Conservation (phyloP, 1,140 invertebrate species). For the Tenebrio molitor region DNA sequence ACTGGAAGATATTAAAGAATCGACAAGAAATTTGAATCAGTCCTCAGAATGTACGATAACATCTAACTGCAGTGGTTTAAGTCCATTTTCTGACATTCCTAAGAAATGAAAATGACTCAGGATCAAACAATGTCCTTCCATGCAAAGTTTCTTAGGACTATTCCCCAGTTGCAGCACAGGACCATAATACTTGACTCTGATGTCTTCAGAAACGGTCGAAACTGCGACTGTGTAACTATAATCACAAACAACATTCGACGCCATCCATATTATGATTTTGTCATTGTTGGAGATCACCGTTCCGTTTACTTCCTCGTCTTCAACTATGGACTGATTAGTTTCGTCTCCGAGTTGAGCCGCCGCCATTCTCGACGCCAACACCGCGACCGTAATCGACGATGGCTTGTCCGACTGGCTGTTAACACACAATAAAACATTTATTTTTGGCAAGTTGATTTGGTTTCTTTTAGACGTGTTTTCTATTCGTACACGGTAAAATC, state of each 20-base stretch:
- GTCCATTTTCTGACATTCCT: constrained; percentile 46
- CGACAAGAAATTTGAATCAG: no score
- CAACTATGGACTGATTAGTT: neutral
- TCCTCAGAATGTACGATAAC: constrained; percentile 50
- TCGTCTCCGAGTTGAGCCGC: neutral
- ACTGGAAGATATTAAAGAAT: no score
- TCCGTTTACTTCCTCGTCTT: constrained; percentile 2
- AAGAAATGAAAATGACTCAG: constrained; percentile 49
- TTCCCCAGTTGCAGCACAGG: constrained; percentile 38
- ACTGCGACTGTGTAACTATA: constrained; percentile 53
- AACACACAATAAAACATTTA: no score
- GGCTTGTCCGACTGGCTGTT: neutral
- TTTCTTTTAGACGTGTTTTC: no score
- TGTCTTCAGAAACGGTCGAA: constrained; percentile 47
- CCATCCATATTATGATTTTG: constrained; percentile 45
- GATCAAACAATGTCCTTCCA: constrained; percentile 46
- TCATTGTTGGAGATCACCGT: neutral
- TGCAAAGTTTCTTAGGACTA: constrained; percentile 15
- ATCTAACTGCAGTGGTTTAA: constrained; percentile 45
- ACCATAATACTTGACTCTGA: constrained; percentile 53
- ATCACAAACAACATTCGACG: constrained; percentile 50
- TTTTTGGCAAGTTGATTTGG: no score
- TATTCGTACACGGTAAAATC: no score
- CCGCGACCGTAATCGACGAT: neutral
- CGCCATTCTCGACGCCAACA: neutral